Percentiles rank a stretch among this genome's conserved stretches.
Conservation (phyloP, 2,888 invertebrate genomes). For the Acanthosoma haemorrhoidale region DNA sequence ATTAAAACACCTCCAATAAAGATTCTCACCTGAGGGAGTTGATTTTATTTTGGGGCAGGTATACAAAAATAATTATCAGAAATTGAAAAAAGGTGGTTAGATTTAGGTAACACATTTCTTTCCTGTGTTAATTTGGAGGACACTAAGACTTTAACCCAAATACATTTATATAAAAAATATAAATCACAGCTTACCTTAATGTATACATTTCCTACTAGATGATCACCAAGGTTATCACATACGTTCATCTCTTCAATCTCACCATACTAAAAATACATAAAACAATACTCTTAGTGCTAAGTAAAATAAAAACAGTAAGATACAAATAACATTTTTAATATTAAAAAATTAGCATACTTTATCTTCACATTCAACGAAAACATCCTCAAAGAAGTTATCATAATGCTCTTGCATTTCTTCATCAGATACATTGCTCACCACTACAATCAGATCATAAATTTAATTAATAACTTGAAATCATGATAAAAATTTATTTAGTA, state of each 20-base stretch:
- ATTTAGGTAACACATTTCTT: no score
- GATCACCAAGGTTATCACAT: conserved; percentile 98
- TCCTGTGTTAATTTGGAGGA: no score
- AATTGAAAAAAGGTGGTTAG: no score
- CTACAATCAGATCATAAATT: conserved; percentile 47
- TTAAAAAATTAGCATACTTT: conserved; percentile 53
- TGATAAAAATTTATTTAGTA: not conserved
- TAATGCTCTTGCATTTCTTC: conserved; percentile 99
- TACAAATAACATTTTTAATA: not conserved
- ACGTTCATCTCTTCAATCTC: conserved; percentile 99
- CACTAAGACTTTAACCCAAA: no score
- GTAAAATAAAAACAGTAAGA: not conserved
- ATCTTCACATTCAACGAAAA: conserved; percentile 97
- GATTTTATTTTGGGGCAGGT: no score
- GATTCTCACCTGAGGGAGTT: no score
- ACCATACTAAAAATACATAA: conserved; percentile 62
- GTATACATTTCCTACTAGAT: conserved; percentile 97
- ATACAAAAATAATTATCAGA: no score
- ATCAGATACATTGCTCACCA: conserved; percentile 90
- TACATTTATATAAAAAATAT: no score
- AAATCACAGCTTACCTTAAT: conserved; percentile 83
- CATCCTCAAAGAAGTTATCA: conserved; percentile 99
- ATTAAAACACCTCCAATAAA: no score
- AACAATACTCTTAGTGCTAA: not conserved
- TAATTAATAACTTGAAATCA: no score